A percentile compares a stretch with the other conserved stretches of the same genome.
Conservation (phyloP, 2,888 invertebrate genomes). For the Choristoneura rosaceana region DNA sequence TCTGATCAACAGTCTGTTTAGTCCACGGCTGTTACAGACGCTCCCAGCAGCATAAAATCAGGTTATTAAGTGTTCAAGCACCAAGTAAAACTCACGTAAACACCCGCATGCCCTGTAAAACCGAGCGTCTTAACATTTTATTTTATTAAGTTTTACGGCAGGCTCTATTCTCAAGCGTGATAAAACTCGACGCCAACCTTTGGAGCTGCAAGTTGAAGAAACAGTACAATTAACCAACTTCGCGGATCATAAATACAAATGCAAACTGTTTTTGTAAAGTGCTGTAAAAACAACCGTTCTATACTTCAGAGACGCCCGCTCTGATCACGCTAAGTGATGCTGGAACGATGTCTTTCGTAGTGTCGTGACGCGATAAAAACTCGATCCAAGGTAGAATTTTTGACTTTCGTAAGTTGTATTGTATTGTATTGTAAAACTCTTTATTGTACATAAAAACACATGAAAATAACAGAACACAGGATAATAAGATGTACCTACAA, state of each 20-base stretch:
- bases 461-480: too few species aligned
- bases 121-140: constrained; percentile 29
- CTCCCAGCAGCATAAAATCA: constrained; percentile 5
- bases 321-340: constrained; percentile 6
- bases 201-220: constrained; percentile 38
- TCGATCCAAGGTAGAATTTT: too few species aligned
- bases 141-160: constrained; percentile 35
- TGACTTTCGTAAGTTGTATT: too few species aligned
- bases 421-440: too few species aligned
- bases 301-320: constrained; percentile 20
- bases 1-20: not conserved
- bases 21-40: not conserved
- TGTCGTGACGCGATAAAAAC: too few species aligned
- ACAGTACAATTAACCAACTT: constrained; percentile 46
- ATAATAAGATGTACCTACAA: too few species aligned
- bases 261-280: constrained; percentile 47
- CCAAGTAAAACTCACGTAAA: constrained; percentile 13
- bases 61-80: constrained; percentile 12
- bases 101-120: constrained; percentile 31
- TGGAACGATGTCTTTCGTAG: not conserved
- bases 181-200: constrained; percentile 29
- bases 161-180: constrained; percentile 19
- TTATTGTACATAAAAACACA: too few species aligned
- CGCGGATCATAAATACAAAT: constrained; percentile 46
- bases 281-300: constrained; percentile 46